Percentiles rank a stretch among this genome's conserved stretches.
Conservation (phyloP, 2,113 vertebrate species). For the Tachysurus vachellii region DNA sequence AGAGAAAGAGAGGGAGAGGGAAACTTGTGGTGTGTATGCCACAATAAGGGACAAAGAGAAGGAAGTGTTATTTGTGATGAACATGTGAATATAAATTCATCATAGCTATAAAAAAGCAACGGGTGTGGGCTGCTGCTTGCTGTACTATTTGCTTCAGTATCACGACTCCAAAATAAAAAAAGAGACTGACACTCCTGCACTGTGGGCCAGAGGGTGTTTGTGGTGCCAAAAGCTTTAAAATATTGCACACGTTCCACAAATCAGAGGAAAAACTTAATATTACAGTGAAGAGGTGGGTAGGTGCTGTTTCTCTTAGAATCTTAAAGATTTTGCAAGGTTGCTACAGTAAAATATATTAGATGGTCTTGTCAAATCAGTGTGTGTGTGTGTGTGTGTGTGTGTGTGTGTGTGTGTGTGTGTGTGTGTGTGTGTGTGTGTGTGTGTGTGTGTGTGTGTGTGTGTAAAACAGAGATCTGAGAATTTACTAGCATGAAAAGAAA, state of each 20-base stretch:
- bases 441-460: background rate
- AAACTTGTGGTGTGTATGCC: constrained; percentile 42
- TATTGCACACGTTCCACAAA: constrained; percentile 12
- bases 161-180: constrained; percentile 9
- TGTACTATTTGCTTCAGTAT: constrained; percentile 20
- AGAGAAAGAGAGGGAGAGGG: constrained; percentile 54
- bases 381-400: constrained; percentile 44
- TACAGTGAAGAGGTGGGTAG: constrained; percentile 11
- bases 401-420: constrained; percentile 44
- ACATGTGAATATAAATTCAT: constrained; percentile 31
- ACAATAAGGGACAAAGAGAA: constrained; percentile 21
- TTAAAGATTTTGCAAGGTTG: constrained; percentile 22
- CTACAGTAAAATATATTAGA: constrained; percentile 30
- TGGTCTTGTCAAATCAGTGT: background rate
- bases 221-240: constrained; percentile 9
- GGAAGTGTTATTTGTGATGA: constrained; percentile 24
- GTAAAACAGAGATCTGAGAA: background rate
- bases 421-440: background rate
- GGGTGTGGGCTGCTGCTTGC: constrained; percentile 24
- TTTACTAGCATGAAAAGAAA: constrained; percentile 39
- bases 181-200: constrained; percentile 9
- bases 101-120: constrained; percentile 20
- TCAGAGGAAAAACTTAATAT: constrained; percentile 3
- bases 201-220: background rate
- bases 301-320: background rate